These are phyloP conservation scores for Meloe dianella DNA, from an alignment of 2,888 invertebrate genomes.

Conservation along the genomic window DNA sequence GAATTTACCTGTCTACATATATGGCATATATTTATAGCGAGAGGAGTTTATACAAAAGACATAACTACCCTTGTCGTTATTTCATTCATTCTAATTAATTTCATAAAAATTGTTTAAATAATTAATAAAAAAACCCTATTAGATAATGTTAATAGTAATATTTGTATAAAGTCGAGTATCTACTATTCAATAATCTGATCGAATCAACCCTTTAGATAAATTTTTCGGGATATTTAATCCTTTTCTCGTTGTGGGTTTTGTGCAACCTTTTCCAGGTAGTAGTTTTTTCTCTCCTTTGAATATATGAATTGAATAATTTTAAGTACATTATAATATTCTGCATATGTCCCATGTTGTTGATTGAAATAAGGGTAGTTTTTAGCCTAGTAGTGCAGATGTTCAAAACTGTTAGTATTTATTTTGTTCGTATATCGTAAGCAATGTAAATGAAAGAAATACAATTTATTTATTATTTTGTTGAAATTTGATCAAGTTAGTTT, in stretches of 20 bases:
- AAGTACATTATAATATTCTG: conserved; percentile 51
- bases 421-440: background rate
- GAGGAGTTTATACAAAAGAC: conserved; percentile 21
- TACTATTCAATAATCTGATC: conserved; percentile 46
- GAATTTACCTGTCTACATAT: conserved; percentile 58
- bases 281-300: conserved; percentile 20
- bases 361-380: conserved; percentile 7
- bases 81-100: conserved; percentile 5
- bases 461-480: background rate
- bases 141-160: conserved; percentile 15
- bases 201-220: conserved; percentile 38
- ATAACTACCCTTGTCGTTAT: background rate
- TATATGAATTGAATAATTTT: conserved; percentile 46
- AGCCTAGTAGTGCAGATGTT: conserved; percentile 21
- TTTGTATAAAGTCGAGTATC: conserved; percentile 38
- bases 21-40: conserved; percentile 49
- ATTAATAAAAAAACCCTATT: too few relatives aligned
- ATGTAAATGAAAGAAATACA: background rate
- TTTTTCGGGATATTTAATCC: conserved; percentile 50
- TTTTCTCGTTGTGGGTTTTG: conserved; percentile 39
- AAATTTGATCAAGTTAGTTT: background rate
- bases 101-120: conserved; percentile 39
- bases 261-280: conserved; percentile 50
- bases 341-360: conserved; percentile 41
- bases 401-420: background rate